Conservation (phyloP, 2,113 vertebrate species). For the Bagarius yarrelli region DNA sequence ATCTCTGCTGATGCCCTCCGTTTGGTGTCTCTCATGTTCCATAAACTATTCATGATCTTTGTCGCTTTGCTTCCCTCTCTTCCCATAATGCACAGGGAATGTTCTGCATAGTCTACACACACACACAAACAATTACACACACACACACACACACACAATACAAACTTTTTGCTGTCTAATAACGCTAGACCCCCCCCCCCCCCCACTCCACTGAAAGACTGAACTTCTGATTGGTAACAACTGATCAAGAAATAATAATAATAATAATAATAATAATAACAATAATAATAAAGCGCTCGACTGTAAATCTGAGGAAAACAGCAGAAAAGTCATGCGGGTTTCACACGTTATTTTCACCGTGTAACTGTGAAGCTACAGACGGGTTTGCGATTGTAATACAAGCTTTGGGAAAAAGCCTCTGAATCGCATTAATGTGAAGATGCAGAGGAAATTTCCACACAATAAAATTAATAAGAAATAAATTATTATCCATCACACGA, state of each 20-base stretch:
- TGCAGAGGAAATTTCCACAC: neutral
- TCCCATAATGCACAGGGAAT: conserved; percentile 71
- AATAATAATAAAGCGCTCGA: too few relatives aligned
- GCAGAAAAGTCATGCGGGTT: too few relatives aligned
- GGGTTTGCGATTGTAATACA: neutral
- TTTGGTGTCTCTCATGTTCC: conserved; percentile 72
- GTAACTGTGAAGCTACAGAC: neutral
- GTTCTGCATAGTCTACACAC: conserved; percentile 57
- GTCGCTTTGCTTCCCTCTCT: conserved; percentile 55
- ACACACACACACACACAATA: conserved; percentile 43
- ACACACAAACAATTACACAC: conserved; percentile 37
- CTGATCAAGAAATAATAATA: too few relatives aligned
- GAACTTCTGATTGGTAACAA: neutral
- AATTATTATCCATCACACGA: neutral
- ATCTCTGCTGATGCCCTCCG: conserved; percentile 65
- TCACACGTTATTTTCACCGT: neutral
- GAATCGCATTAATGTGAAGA: neutral
- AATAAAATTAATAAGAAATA: neutral
- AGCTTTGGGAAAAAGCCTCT: neutral
- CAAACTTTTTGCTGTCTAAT: too few relatives aligned
- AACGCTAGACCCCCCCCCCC: too few relatives aligned
- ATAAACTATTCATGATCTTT: conserved; percentile 67
- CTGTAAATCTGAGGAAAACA: too few relatives aligned
- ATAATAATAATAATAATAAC: too few relatives aligned
- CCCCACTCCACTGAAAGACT: neutral